Evolutionary conservation across 2,888 invertebrate genomes (phyloP), one percentile per base, ranked within the genome.

Genomic region (Eubasilissa splendida): DNA sequence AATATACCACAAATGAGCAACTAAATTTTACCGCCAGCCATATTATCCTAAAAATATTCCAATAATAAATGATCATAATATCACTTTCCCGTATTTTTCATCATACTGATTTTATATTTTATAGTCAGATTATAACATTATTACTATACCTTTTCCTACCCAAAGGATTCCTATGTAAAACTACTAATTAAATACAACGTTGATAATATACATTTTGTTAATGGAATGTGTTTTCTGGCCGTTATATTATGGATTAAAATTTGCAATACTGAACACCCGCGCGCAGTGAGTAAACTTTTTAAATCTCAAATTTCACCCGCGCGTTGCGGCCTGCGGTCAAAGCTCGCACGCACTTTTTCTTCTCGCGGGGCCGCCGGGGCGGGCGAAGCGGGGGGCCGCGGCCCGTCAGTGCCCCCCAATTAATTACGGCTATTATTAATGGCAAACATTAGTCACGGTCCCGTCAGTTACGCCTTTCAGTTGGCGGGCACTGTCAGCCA

Each of bases 401-500:
- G 33, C 10, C 63, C 71, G 60, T 14, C 42, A 7, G 56, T 33
- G 71, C 75, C 58, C 76, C 65, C 77, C 90, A 89, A 90, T 91
- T 90, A 90, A 90, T 91, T 90, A 90, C 88, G 85, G 85, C 87
- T 88, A 88, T 88, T 90, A 90, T 90, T 89, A 91, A 91, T 91
- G 90, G 86, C 85, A 84, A 87, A 86, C 90, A 90, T 91, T 90
- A 89, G 89, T 90, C 88, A 90, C 87, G 84, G 86, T 86, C 86
- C 87, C 87, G 89, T 82, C 82, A 82, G 83, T 73, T 80, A 75
- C 80, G 83, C 83, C 82, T 81, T 82, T 82, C 80, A 71, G 82
- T 81, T 77, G 78, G 82, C 76, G 74, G 66, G 76, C 71, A 77
- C 80, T 83, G 83, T 81, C 81, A 81, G 77, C 65, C 73, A 53